These are phyloP conservation scores for Tenualosa thibaudeaui DNA, from an alignment of 2,797 vertebrate species.

Conservation along the genomic window DNA sequence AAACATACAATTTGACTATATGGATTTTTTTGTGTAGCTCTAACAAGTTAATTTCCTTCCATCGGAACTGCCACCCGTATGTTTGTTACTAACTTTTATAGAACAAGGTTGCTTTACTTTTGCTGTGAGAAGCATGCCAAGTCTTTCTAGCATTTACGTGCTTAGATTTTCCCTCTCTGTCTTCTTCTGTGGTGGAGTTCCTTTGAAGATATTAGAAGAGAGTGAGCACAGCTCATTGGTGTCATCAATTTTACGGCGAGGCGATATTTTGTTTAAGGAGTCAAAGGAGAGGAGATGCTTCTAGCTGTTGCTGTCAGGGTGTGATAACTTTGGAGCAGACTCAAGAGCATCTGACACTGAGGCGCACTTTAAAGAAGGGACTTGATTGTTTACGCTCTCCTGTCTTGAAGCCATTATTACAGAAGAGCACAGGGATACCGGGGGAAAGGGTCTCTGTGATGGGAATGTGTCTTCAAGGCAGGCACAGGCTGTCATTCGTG, in stretches of 20 bases:
- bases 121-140: background rate
- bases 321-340: constrained; percentile 52
- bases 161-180: constrained; percentile 11
- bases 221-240: constrained; percentile 57
- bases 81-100: background rate
- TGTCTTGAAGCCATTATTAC: constrained; percentile 18
- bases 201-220: constrained; percentile 67
- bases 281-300: constrained; percentile 52
- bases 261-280: constrained; percentile 65
- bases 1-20: too few relatives aligned
- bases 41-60: background rate
- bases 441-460: background rate
- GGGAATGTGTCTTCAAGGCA: background rate
- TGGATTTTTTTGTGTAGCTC: background rate
- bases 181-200: constrained; percentile 45
- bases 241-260: constrained; percentile 58
- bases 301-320: constrained; percentile 54
- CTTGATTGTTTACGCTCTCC: constrained; percentile 49
- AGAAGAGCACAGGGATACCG: background rate
- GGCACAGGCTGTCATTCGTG: background rate
- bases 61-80: background rate
- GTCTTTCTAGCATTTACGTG: background rate
- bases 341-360: constrained; percentile 48
- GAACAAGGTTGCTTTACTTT: background rate
- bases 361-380: constrained; percentile 53